Evolutionary conservation across 2,113 vertebrate genomes (phyloP).

Genomic region (Anser brachyrhynchus): DNA sequence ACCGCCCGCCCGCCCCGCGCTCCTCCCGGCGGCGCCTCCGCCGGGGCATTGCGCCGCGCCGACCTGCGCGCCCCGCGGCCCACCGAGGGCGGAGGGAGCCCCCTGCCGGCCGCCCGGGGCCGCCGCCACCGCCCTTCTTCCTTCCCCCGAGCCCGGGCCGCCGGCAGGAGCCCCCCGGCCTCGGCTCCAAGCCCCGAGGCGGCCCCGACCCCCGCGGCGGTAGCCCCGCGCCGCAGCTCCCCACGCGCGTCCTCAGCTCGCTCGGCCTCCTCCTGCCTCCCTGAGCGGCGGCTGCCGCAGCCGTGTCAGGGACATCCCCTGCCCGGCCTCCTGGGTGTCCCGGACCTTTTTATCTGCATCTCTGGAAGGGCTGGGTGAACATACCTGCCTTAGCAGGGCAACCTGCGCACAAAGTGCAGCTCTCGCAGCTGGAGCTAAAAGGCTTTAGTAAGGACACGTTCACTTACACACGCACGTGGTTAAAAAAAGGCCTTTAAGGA

Average conservation of each 20-base stretch:
- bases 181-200: not conserved
- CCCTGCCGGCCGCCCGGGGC: not conserved
- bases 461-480: too few relatives aligned
- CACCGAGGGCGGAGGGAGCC: not conserved
- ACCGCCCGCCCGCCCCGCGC: not conserved
- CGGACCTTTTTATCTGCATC: accelerated
- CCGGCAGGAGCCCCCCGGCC: not conserved
- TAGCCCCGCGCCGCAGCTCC: accelerated
- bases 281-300: not conserved
- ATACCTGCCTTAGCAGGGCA: accelerated
- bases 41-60: not conserved
- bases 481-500: not conserved
- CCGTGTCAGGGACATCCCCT: too few relatives aligned
- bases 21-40: not conserved
- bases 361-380: not conserved
- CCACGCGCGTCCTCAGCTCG: accelerated
- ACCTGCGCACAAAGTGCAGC: not conserved
- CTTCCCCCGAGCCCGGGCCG: not conserved
- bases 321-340: not conserved
- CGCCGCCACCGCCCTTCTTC: not conserved
- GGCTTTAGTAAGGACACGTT: too few relatives aligned
- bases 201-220: not conserved
- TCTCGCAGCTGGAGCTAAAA: too few relatives aligned
- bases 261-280: not conserved
- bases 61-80: not conserved